Conservation (phyloP, 1,140 invertebrate species). For the Zaprionus africanus region DNA sequence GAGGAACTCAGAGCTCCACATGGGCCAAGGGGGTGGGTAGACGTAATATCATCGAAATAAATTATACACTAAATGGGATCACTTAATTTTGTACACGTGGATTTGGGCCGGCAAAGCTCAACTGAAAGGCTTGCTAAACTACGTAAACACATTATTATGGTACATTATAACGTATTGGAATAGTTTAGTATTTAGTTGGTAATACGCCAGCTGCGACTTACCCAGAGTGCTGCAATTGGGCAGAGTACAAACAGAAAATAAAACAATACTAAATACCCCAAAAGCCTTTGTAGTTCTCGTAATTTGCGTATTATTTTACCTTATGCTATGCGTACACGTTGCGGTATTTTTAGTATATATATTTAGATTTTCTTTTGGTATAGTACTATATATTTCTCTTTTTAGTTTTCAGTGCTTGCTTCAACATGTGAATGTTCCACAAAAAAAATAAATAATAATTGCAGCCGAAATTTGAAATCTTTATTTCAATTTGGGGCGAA, state of each 20-base stretch:
- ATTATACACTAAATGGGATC: constrained; percentile 22
- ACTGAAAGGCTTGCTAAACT: constrained; percentile 77
- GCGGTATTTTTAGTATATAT: constrained; percentile 35
- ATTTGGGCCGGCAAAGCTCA: constrained; percentile 66
- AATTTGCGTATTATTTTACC: constrained; percentile 11
- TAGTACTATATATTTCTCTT: constrained; percentile 48
- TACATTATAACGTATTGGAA: constrained; percentile 54
- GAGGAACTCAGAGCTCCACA: background rate
- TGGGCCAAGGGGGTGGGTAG: background rate
- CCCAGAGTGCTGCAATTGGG: constrained; percentile 68
- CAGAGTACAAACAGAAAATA: constrained; percentile 48
- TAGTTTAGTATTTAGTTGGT: constrained; percentile 53
- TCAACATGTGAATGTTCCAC: constrained; percentile 84
- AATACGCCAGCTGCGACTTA: constrained; percentile 73
- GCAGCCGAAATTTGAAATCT: constrained; percentile 69
- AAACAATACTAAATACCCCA: constrained; percentile 46
- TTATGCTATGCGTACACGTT: constrained; percentile 56
- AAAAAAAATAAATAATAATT: constrained; percentile 69
- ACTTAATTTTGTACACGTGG: constrained; percentile 41
- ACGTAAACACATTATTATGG: constrained; percentile 66
- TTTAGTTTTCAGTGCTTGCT: constrained; percentile 80
- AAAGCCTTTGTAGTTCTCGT: constrained; percentile 19
- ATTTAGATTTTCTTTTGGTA: constrained; percentile 48
- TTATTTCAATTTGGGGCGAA: constrained; percentile 71
- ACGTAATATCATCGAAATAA: constrained; percentile 1